Conservation (phyloP, 2,888 invertebrate genomes). For the Lasius fuliginosus region DNA sequence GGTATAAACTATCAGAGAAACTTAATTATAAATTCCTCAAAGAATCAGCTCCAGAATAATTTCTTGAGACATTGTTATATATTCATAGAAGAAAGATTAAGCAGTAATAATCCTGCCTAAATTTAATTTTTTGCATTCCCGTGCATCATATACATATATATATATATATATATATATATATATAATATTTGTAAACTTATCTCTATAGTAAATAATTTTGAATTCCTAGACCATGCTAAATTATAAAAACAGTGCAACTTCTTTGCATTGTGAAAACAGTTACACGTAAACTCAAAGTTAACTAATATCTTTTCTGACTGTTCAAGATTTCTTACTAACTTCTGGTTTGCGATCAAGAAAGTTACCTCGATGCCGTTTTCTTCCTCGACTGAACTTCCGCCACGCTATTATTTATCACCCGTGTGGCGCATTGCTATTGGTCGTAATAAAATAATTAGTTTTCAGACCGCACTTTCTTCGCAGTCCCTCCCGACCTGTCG, state of each 20-base stretch:
- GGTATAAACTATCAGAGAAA: not conserved
- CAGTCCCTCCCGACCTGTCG: slow-evolving; percentile 12
- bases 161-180: not conserved
- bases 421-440: not conserved
- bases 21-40: not conserved
- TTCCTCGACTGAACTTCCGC: slow-evolving; percentile 32
- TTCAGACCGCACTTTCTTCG: slow-evolving; percentile 39
- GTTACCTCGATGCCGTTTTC: slow-evolving; percentile 14
- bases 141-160: not conserved
- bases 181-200: too few relatives aligned
- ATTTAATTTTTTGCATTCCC: not conserved
- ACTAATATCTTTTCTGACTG: slow-evolving; percentile 24
- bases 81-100: not conserved
- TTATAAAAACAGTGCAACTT: not conserved
- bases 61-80: not conserved
- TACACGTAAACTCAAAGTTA: slow-evolving; percentile 15
- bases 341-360: slow-evolving; percentile 43
- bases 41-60: not conserved
- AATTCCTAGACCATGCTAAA: not conserved
- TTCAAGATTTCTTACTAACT: slow-evolving; percentile 23
- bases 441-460: slow-evolving; percentile 43
- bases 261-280: slow-evolving; percentile 2
- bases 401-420: slow-evolving; percentile 48
- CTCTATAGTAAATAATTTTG: not conserved
- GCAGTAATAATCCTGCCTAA: not conserved